Percentiles rank a stretch among this genome's conserved stretches.
Evolutionary conservation across 2,888 invertebrate species (phyloP).

Genomic region (Ferdinandea cuprea): DNA sequence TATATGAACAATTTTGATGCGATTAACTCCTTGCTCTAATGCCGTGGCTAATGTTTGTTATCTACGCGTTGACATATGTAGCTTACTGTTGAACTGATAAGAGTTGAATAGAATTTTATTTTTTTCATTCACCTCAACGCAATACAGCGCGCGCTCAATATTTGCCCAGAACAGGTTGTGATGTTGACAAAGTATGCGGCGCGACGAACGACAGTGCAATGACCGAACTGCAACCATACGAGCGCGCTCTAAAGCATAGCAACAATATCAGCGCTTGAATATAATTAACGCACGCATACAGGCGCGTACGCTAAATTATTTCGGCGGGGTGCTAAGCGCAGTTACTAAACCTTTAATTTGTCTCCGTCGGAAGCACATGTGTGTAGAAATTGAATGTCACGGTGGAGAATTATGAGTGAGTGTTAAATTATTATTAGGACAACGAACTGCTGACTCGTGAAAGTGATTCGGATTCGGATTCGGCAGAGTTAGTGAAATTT

Average conservation of each 20-base stretch:
- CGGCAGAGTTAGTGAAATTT: conserved; percentile 44
- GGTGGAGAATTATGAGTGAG: conserved; percentile 1
- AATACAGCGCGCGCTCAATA: conserved; percentile 50
- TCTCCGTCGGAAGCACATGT: not conserved
- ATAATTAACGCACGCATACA: conserved; percentile 59
- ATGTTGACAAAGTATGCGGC: conserved; percentile 61
- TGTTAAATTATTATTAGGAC: conserved; percentile 27
- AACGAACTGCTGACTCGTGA: conserved; percentile 58
- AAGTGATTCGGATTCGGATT: conserved; percentile 45
- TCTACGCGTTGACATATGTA: not conserved
- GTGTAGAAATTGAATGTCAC: conserved; percentile 20
- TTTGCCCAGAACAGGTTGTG: conserved; percentile 72
- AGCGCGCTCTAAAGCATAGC: conserved; percentile 17
- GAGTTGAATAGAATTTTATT: conserved; percentile 5
- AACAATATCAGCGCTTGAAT: conserved; percentile 30
- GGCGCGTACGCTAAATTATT: conserved; percentile 21
- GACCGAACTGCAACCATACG: conserved; percentile 52
- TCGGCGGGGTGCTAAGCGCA: conserved; percentile 16
- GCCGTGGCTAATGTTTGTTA: conserved; percentile 5
- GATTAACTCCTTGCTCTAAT: conserved; percentile 12
- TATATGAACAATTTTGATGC: conserved; percentile 2
- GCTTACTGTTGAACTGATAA: conserved; percentile 54
- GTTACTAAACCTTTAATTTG: conserved; percentile 7
- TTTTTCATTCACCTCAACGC: conserved; percentile 48
- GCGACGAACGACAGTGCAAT: conserved; percentile 72